A percentile compares a stretch with the other conserved stretches of the same genome.
Conservation (phyloP, 2,888 invertebrate species). For the Hypsopygia costalis region DNA sequence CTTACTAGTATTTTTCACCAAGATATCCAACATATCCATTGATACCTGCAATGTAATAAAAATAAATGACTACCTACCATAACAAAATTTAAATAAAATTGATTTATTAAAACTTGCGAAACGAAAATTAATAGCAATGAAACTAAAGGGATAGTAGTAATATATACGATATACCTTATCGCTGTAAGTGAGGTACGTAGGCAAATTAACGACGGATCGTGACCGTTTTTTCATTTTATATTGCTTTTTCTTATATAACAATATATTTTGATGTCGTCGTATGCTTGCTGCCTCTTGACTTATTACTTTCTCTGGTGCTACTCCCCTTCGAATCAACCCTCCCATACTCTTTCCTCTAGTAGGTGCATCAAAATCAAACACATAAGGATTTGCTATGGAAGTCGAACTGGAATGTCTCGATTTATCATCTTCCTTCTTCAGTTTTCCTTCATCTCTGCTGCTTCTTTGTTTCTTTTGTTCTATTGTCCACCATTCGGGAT, state of each 20-base stretch:
- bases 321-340: conserved; percentile 47
- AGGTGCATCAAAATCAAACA: conserved; percentile 51
- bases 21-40: conserved; percentile 82
- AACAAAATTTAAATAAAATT: too few species aligned
- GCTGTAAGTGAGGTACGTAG: conserved; percentile 85
- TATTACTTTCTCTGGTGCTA: conserved; percentile 53
- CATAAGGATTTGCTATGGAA: conserved; percentile 72
- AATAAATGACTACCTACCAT: too few species aligned
- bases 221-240: conserved; percentile 38
- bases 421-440: conserved; percentile 49
- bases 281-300: conserved; percentile 54
- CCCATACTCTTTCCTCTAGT: conserved; percentile 57
- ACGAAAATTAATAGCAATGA: too few species aligned
- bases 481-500: conserved; percentile 90
- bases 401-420: conserved; percentile 71
- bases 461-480: conserved; percentile 80
- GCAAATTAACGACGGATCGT: conserved; percentile 86
- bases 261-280: conserved; percentile 42
- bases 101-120: too few species aligned
- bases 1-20: conserved; percentile 49
- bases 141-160: too few species aligned
- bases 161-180: conserved; percentile 86
- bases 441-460: conserved; percentile 35
- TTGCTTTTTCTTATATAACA: conserved; percentile 33
- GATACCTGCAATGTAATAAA: conserved; percentile 75